Percentiles rank a stretch among this genome's conserved stretches.
phyloP scores from a whole-genome alignment of 2,797 vertebrate genomes.

The Cryptoblepharus egeriae region DNA sequence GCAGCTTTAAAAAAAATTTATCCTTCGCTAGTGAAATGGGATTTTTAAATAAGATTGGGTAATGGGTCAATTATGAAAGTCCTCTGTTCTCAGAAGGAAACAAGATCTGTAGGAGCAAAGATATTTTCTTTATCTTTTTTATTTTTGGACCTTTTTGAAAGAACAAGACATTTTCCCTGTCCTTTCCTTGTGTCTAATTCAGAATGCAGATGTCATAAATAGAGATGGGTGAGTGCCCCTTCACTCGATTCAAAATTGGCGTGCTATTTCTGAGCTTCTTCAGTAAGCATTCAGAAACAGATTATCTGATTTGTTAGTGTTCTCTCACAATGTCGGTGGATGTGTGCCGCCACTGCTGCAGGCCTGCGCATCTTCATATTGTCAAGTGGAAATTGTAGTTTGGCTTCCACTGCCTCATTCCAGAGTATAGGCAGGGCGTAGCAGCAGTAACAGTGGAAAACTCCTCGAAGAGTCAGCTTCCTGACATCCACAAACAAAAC shows the following conservation, averaged over 20 bases:
- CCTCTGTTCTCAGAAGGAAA: not conserved
- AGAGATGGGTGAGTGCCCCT: not conserved
- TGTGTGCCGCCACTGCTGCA: not conserved
- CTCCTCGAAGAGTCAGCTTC: too few relatives aligned
- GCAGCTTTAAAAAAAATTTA: not conserved
- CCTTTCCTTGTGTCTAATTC: not conserved
- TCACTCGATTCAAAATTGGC: not conserved
- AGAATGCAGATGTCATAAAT: not conserved
- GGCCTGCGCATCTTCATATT: too few relatives aligned
- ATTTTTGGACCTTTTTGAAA: not conserved
- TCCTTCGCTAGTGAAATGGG: not conserved
- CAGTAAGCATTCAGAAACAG: not conserved
- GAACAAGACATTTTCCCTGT: not conserved
- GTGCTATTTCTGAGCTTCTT: not conserved
- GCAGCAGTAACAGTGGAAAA: too few relatives aligned
- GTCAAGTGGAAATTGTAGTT: too few relatives aligned
- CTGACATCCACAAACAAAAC: too few relatives aligned
- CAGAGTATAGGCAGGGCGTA: too few relatives aligned
- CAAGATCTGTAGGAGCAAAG: not conserved
- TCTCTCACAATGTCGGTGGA: not conserved
- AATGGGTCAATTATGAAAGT: not conserved
- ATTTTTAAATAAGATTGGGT: not conserved
- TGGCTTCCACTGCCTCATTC: too few relatives aligned
- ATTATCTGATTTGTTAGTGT: not conserved
- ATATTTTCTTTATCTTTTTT: not conserved